Base-by-base conservation (phyloP, 2,113 vertebrate genomes). In the Panthera uncia region DNA sequence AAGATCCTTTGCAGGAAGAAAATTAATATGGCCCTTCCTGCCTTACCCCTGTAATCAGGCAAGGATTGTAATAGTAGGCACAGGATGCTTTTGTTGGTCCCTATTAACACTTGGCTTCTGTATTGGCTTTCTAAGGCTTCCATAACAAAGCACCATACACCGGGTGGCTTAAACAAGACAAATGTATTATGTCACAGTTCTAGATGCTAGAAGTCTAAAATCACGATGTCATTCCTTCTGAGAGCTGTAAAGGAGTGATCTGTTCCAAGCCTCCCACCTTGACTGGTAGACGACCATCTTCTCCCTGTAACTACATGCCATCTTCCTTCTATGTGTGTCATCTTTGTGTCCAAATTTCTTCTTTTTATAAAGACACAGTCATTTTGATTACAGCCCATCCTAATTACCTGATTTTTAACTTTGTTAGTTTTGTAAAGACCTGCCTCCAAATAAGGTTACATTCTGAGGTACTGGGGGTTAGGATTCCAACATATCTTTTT, bases 371-470 rank as follows among this genome's bases (percentile, higher is more conserved):
- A 68, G 80, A 48, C 3, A 83, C 16, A 73, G 68, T 48, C 16
- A 14, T 36, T 63, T 15, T 36, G 55, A 84, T 84, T 50, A 84
- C 18, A 2, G 11, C 41, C 61, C 25, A 74, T 36, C 68, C 55
- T n/a, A 48, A 63, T 65, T 41, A 45, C 91, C 55, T 15, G 38
- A 29, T 63, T 84, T 74, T 48, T 74, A 92, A 61, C 23, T 84
- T 50, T 31, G 13, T 91, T 66, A 66, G 2, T 36, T 81, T 50
- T 45, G 7, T 45, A 61, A 83, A 83, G 29, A 74, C 68, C 52
- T 74, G 3, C 74, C 21, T 63, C 66, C 81, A 84, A 84, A 84
- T 50, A 74, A 92, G 38, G 38, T 73, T 80, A 83, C 19, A 21
- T 83, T 63, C 68, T 63, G 52, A 74, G 38, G 38, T 63, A 29